Evolutionary conservation across 2,888 invertebrate genomes (phyloP).

Genomic region (Phyllotreta striolata): DNA sequence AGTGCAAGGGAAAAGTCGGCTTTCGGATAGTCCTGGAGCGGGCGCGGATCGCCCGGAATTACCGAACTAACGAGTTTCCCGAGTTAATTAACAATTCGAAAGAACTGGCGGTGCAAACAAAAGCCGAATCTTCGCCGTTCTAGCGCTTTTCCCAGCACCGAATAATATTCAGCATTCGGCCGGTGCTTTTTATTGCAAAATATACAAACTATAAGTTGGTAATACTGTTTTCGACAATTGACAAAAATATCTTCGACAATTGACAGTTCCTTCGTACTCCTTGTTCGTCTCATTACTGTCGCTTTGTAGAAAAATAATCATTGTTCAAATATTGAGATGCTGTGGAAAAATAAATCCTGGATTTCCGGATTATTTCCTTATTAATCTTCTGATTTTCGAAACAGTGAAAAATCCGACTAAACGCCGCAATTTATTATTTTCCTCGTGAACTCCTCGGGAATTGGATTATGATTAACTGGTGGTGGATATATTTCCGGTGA

Average conservation of each 20-base stretch:
- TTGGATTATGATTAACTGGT: constrained; percentile 8
- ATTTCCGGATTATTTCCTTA: neutral
- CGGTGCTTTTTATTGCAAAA: too few species aligned
- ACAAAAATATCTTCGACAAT: too few species aligned
- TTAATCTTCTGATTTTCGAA: constrained; percentile 9
- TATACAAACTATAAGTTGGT: too few species aligned
- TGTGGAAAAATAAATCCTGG: constrained; percentile 6
- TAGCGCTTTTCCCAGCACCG: too few species aligned
- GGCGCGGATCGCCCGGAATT: constrained; percentile 28
- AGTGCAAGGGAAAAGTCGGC: too few species aligned
- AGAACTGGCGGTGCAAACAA: constrained; percentile 40
- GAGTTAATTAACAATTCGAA: constrained; percentile 44
- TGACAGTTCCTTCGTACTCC: too few species aligned
- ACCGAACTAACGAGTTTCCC: constrained; percentile 42
- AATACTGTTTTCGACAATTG: too few species aligned
- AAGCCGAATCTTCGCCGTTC: constrained; percentile 3
- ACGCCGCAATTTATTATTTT: constrained; percentile 15
- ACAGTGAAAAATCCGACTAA: constrained; percentile 11
- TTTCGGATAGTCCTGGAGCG: too few species aligned
- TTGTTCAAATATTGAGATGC: too few species aligned
- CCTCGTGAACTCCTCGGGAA: neutral
- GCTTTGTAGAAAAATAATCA: too few species aligned
- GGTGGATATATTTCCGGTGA: constrained; percentile 3
- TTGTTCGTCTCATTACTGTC: too few species aligned
- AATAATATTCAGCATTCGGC: too few species aligned